Evolutionary conservation across 2,797 vertebrate species (phyloP).

Genomic region (Sebastes diploproa): DNA sequence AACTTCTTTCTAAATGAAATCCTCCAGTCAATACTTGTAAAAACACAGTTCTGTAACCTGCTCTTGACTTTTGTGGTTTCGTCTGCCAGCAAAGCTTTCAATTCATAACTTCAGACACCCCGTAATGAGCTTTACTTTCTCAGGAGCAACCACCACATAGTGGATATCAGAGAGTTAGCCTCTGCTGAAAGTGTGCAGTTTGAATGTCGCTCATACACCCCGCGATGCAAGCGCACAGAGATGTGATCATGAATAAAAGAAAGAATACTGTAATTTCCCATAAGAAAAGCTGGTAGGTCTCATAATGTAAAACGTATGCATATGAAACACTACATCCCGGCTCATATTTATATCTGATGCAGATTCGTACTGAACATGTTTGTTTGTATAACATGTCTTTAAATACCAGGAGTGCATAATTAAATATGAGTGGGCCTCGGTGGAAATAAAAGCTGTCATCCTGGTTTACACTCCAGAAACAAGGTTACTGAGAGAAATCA

Average conservation of each 20-base stretch:
- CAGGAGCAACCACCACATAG: neutral
- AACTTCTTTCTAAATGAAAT: neutral
- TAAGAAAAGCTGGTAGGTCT: neutral
- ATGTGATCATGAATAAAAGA: conserved; percentile 31
- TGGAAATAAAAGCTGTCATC: conserved; percentile 2
- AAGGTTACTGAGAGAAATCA: neutral
- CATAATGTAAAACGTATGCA: neutral
- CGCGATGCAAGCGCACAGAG: neutral
- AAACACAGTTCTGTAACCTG: neutral
- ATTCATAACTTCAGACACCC: neutral
- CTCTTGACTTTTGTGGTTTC: neutral
- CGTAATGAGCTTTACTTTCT: neutral
- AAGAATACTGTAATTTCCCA: conserved; percentile 1
- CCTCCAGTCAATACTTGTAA: neutral
- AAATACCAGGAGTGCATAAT: conserved; percentile 28
- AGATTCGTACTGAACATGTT: neutral
- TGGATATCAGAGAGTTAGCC: neutral
- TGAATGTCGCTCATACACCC: neutral
- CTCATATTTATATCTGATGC: neutral
- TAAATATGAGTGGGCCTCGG: neutral
- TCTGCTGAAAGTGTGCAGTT: neutral
- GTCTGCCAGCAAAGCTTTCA: neutral
- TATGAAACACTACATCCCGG: neutral
- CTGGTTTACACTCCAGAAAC: neutral
- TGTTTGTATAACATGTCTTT: neutral